phyloP scores from a whole-genome alignment of 2,888 invertebrate genomes.

The Trileptium ribeirensis region DNA sequence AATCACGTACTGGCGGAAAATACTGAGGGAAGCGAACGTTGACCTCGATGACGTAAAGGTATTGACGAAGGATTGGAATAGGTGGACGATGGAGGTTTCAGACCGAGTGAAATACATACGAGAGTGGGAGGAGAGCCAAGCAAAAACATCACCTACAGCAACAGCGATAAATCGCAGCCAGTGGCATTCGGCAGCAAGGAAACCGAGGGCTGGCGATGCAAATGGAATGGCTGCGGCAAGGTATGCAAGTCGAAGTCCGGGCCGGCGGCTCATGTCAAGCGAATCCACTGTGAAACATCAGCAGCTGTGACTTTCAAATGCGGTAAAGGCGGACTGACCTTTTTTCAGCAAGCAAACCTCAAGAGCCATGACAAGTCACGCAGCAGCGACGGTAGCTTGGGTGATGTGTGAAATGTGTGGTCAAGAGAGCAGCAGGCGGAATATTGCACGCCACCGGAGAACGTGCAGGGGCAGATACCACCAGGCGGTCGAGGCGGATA shows the following conservation, averaged over 20 bases:
- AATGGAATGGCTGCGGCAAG: neutral
- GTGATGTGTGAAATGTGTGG: neutral
- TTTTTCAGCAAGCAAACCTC: neutral
- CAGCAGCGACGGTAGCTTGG: neutral
- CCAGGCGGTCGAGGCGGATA: too few relatives aligned
- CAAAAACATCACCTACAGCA: neutral
- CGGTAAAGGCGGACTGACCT: neutral
- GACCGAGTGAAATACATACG: neutral
- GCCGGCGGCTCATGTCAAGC: neutral
- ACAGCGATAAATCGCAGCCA: neutral
- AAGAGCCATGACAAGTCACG: too few relatives aligned
- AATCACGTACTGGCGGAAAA: neutral
- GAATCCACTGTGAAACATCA: neutral
- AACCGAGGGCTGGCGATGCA: neutral
- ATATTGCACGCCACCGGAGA: neutral
- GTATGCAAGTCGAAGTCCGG: slow-evolving; percentile 2
- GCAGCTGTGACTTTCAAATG: neutral
- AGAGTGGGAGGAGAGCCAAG: neutral
- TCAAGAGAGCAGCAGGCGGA: neutral
- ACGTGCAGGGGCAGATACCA: neutral
- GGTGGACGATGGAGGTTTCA: neutral
- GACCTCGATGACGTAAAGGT: too few relatives aligned
- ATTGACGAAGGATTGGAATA: too few relatives aligned
- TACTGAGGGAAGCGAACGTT: slow-evolving; percentile 5
- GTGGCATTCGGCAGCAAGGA: neutral